phyloP scores from a whole-genome alignment of 2,113 vertebrate species.

The Entelurus aequoreus region DNA sequence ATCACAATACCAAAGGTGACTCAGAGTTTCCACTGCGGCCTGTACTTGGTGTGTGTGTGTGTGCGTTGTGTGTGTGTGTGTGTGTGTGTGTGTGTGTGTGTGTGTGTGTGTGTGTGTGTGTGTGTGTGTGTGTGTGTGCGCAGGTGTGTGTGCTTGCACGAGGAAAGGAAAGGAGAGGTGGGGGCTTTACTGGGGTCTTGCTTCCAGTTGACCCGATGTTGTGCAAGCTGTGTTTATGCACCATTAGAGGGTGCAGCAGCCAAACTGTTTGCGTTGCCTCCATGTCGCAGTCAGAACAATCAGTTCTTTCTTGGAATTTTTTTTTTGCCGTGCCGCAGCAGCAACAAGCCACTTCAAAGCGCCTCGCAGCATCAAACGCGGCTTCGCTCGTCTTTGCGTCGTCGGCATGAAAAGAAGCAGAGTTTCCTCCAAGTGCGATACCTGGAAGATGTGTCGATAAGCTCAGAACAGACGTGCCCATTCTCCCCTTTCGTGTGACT shows the following conservation, averaged over 20 bases:
- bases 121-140: constrained; percentile 21
- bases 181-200: constrained; percentile 5
- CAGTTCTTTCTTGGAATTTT: constrained; percentile 25
- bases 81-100: constrained; percentile 31
- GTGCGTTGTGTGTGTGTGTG: constrained; percentile 17
- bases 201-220: constrained; percentile 19
- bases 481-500: background rate
- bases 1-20: constrained; percentile 65
- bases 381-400: background rate
- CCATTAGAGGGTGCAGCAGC: background rate
- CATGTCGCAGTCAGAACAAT: constrained; percentile 29
- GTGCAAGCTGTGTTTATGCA: constrained; percentile 32
- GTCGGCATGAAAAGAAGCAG: background rate
- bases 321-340: no score
- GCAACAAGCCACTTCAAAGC: constrained; percentile 55
- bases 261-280: no score
- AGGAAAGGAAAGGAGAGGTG: background rate
- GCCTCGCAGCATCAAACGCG: background rate
- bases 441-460: background rate
- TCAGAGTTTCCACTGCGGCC: constrained; percentile 72
- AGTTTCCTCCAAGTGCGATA: background rate
- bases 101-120: constrained; percentile 16
- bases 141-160: constrained; percentile 26
- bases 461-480: background rate
- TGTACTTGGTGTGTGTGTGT: constrained; percentile 43